Base-by-base conservation (phyloP, 2,888 invertebrate species). In the Thera obeliscata region DNA sequence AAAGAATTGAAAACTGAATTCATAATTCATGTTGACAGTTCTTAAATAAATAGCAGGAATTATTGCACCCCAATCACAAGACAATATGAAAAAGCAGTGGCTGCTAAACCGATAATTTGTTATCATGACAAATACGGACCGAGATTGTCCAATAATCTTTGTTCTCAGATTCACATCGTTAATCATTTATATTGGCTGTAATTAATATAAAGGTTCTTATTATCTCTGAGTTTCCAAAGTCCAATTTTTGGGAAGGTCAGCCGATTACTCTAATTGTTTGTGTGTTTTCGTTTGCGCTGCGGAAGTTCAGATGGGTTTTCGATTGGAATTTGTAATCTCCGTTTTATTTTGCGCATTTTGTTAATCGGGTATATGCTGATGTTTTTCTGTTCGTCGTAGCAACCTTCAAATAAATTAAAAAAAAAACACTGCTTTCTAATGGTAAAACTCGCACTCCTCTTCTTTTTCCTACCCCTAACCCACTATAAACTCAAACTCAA, bases 111-210 rank as follows among this genome's bases (percentile, higher is more conserved):
- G 81, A 89, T 78, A 79, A 83, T 91, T 89, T 87, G 83, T 91
- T 88, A 84, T 81, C 68, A 83, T 87, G 90, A 92, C 91, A 90
- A 92, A 92, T 90, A 87, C 77, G 79, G 69, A 63, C 79, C 76
- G 78, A 81, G 82, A 81, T 78, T 82, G 83, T 83, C 87, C 89
- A 89, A 92, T 91, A 91, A 80, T 85, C 87, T 89, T 91, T 91
- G 91, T 92, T 89, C 89, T 87, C 86, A 87, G 87, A 91, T 89
- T 86, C 83, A 78, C 73, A 75, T 81, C 89, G 89, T 92, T 90
- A 89, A 91, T 93, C 91, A 92, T 89, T 91, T 92, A 92, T 92
- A 93, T 91, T 86, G 85, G 38, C 84, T 79, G 89, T 89, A 91
- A 93, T 92, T 93, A 93, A 92, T 93, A 92, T 87, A 87, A 88